Evolutionary conservation across 2,113 vertebrate species (phyloP), one percentile per base, ranked within the genome.

Genomic region (Eulemur rufifrons): DNA sequence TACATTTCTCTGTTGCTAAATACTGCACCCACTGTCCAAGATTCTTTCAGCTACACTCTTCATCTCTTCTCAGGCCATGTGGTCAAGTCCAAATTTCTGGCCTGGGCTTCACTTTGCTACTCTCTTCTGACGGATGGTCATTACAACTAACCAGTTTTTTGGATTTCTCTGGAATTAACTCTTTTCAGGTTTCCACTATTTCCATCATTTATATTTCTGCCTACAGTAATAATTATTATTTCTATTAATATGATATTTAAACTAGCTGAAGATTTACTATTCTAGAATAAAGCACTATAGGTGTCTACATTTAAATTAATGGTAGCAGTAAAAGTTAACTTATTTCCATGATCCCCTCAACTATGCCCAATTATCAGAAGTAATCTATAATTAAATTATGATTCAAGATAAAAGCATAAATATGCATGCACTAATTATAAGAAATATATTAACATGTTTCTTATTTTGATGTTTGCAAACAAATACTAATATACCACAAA

Each of bases 31-130:
- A 32, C 3, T 12, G 37, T 63, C 3, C 5, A 20, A 23, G 15
- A 32, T 5, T 42, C 29, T 42, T 88, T 54, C 4, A n/a, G 10
- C 21, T 1, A 15, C 3, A 6, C 8, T 47, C 15, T 47, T 84
- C 15, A 4, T 5, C 32, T 69, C 7, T 1, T 37, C 12, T 32
- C 15, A 29, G 34, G 61, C 21, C 71, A 68, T 73, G 83, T 54
- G 39, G 56, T 84, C 29, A 34, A 39, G 9, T 64, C 37, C 32
- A 76, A 42, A 83, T 77, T 77, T 91, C 42, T 83, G 37, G 69
- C 37, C n/a, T 25, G 23, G 54, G 9, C 32, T 97, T 86, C 37
- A 84, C 81, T 96, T 97, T 97, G 96, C 91, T 98, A 94, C 92
- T 93, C 94, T 95, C 94, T 95, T 94, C 91, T 96, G 85, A 95